These are phyloP conservation scores for Tetranychus urticae DNA, from an alignment of 1,140 invertebrate genomes.

Conservation along the genomic window DNA sequence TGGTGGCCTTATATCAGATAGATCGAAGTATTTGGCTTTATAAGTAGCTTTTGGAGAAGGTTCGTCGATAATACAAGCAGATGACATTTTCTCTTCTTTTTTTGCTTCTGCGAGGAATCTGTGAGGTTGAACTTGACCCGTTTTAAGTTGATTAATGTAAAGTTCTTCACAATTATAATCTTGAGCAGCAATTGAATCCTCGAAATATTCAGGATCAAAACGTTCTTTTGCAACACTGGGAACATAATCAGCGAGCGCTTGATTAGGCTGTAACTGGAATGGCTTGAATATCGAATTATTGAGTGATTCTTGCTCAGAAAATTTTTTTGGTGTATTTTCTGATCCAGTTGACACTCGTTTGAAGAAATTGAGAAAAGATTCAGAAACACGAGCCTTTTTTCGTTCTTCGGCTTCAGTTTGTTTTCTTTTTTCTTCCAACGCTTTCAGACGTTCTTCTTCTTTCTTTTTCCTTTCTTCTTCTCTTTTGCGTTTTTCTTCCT, in stretches of 20 bases:
- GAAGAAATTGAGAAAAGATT: not conserved
- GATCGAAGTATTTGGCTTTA: not conserved
- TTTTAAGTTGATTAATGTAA: not conserved
- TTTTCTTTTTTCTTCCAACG: not conserved
- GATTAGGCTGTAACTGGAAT: not conserved
- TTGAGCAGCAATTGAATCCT: not conserved
- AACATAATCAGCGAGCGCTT: not conserved
- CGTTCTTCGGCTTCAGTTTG: not conserved
- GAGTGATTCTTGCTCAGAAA: too few species aligned
- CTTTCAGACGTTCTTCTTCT: not conserved
- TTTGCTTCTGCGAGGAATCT: not conserved
- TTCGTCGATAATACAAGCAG: not conserved
- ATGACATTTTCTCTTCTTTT: not conserved
- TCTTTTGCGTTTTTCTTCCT: not conserved
- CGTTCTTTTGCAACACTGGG: not conserved
- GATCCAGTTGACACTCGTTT: not conserved
- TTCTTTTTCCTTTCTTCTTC: not conserved
- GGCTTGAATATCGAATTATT: not conserved
- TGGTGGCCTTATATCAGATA: not conserved
- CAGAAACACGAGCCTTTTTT: not conserved
- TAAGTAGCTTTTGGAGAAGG: not conserved
- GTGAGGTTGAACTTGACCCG: too few species aligned
- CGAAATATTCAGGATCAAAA: not conserved
- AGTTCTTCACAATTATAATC: not conserved
- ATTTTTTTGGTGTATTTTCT: not conserved